phyloP scores from a whole-genome alignment of 2,888 invertebrate species.

The Brachynemurus nebulosus region DNA sequence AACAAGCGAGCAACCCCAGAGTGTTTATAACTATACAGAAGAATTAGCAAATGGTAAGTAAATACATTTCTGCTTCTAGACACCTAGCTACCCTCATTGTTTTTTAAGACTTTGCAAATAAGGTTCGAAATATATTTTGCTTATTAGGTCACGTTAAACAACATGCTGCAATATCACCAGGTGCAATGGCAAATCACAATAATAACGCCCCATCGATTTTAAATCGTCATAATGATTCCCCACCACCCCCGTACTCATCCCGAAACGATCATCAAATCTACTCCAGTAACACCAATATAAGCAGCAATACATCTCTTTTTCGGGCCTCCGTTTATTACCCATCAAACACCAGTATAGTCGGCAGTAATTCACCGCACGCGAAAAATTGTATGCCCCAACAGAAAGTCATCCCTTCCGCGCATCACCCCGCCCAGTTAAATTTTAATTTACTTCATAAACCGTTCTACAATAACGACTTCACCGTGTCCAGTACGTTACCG shows the following conservation, averaged over 20 bases:
- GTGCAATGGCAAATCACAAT: neutral
- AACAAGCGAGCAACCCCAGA: slow-evolving; percentile 21
- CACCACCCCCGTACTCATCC: slow-evolving; percentile 1
- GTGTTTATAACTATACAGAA: slow-evolving; percentile 30
- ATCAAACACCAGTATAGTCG: neutral
- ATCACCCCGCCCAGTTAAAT: neutral
- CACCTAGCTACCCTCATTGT: no score
- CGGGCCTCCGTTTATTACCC: neutral
- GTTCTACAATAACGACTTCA: neutral
- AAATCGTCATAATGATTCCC: neutral
- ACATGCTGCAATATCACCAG: no score
- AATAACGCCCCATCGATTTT: neutral
- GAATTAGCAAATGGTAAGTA: slow-evolving; percentile 32
- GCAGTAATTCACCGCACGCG: neutral
- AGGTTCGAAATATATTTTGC: no score
- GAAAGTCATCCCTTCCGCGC: neutral
- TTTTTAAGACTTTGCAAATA: no score
- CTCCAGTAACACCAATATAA: slow-evolving; percentile 1
- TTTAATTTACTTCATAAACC: slow-evolving; percentile 9
- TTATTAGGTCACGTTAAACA: no score
- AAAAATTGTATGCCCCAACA: slow-evolving; percentile 8
- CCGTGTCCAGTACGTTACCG: neutral
- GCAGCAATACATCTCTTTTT: slow-evolving; percentile 3
- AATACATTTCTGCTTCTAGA: neutral
- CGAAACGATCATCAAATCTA: slow-evolving; percentile 6